Evolutionary conservation across 2,888 invertebrate species (phyloP).

Genomic region (Folsomia candida): DNA sequence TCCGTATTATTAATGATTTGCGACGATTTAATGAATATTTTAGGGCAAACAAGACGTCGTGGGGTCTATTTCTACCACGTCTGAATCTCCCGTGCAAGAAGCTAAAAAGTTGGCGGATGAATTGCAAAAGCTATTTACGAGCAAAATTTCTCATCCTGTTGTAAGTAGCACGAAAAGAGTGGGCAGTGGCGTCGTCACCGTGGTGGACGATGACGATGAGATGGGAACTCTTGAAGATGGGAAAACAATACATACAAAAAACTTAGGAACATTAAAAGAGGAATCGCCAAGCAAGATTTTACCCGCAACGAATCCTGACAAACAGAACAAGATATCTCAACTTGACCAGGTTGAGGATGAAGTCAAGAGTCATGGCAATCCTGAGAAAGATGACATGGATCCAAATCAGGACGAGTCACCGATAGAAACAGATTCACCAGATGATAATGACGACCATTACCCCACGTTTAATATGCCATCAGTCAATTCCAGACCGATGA

Average conservation of each 20-base stretch:
- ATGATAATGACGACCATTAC: slow-evolving; percentile 29
- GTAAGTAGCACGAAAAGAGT: slow-evolving; percentile 9
- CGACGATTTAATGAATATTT: not conserved
- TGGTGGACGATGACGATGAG: slow-evolving; percentile 11
- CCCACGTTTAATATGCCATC: slow-evolving; percentile 32
- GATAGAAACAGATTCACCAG: slow-evolving; percentile 2
- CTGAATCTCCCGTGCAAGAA: slow-evolving; percentile 39
- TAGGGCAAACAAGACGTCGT: not conserved
- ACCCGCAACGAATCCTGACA: no score
- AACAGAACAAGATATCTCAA: no score
- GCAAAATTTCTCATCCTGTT: slow-evolving; percentile 22
- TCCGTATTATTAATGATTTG: no score
- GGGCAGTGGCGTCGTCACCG: slow-evolving; percentile 10
- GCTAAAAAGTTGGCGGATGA: slow-evolving; percentile 41
- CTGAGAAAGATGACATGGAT: not conserved
- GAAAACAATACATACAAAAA: not conserved
- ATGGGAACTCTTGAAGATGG: not conserved
- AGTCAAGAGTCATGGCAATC: no score
- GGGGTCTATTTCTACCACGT: not conserved
- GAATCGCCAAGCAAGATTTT: no score
- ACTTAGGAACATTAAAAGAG: not conserved
- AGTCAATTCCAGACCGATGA: slow-evolving; percentile 25
- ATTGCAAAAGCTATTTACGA: slow-evolving; percentile 34
- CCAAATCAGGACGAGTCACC: not conserved
- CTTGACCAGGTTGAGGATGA: no score